Percentiles rank a stretch among this genome's conserved stretches.
Conservation (phyloP, 2,888 invertebrate species). For the Himalopsyche kuldschensis region DNA sequence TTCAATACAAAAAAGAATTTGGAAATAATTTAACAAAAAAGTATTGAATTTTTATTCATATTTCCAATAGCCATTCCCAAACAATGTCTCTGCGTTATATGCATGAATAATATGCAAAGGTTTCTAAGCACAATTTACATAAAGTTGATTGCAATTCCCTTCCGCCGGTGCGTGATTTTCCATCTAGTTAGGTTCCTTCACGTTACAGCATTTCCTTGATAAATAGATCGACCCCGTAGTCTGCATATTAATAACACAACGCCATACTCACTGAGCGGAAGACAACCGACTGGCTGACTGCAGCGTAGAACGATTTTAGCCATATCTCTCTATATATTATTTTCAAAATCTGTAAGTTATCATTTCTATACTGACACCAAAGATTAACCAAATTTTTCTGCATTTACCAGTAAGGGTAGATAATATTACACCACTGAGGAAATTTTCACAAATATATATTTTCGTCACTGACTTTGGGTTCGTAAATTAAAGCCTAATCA, state of each 20-base stretch:
- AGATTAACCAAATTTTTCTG: too few relatives aligned
- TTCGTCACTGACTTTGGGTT: too few relatives aligned
- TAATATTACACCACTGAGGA: too few relatives aligned
- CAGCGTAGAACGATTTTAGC: too few relatives aligned
- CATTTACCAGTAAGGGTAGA: too few relatives aligned
- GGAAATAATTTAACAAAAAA: too few relatives aligned
- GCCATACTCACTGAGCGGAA: neutral
- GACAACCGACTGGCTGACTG: neutral
- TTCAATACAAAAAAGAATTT: too few relatives aligned
- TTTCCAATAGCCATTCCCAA: neutral
- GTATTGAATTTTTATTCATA: neutral
- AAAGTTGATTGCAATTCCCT: constrained; percentile 1
- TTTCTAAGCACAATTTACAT: neutral
- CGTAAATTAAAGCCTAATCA: too few relatives aligned
- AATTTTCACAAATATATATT: too few relatives aligned
- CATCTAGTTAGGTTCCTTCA: constrained; percentile 1
- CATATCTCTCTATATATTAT: too few relatives aligned
- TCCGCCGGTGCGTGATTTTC: constrained; percentile 12
- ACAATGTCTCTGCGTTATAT: neutral
- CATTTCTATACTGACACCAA: too few relatives aligned
- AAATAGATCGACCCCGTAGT: constrained; percentile 3
- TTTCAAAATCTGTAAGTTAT: too few relatives aligned
- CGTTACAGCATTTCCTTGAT: neutral
- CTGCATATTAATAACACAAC: constrained; percentile 19
- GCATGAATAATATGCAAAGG: neutral